Base-by-base conservation (phyloP, 2,113 vertebrate species). In the Bothrops jararaca region DNA sequence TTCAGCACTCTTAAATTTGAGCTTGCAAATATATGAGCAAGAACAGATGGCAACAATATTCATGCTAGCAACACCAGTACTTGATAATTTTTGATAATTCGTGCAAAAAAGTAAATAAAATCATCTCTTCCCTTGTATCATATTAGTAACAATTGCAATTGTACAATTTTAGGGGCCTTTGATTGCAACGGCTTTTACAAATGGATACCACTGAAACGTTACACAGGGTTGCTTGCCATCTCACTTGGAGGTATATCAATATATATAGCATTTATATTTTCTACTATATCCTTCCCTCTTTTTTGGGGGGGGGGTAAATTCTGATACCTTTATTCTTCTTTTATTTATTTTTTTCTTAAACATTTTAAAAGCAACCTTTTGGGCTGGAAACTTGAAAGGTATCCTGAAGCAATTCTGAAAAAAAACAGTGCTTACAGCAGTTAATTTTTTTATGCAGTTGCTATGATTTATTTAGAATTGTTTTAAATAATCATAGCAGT, bases 131-230 rank as follows among this genome's bases (percentile, higher is more conserved):
- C 97, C 97, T 90, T 98, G 97, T 98, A 97, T 97, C 98, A 96
- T 97, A 98, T 98, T 99, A 98, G 99, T 99, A 98, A 97, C 96
- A 97, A 98, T 98, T 98, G 98, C 98, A 98, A 98, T 99, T 99
- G 98, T 99, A 97, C 98, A 98, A 98, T 99, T 99, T 99, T 99
- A 99, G 99, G 99, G 99, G 96, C 99, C 99, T 97, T 99, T 99
- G 99, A 99, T 99, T 98, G 99, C 99, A 97, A 99, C 99, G 98
- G 99, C 99, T 98, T 99, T 99, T 99, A 99, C 99, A 99, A 99
- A 99, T 98, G 99, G 99, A 99, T 99, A 99, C 99, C 99, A 99
- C 98, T 99, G 99, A 99, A 98, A 97, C 97, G 98, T 98, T 98
- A 97, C 98, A 98, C 98, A 98, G 98, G 98, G 98, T 98, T 97